Evolutionary conservation across 2,113 vertebrate species (phyloP), one percentile per base, ranked within the genome.

Genomic region (Oncorhynchus masou): DNA sequence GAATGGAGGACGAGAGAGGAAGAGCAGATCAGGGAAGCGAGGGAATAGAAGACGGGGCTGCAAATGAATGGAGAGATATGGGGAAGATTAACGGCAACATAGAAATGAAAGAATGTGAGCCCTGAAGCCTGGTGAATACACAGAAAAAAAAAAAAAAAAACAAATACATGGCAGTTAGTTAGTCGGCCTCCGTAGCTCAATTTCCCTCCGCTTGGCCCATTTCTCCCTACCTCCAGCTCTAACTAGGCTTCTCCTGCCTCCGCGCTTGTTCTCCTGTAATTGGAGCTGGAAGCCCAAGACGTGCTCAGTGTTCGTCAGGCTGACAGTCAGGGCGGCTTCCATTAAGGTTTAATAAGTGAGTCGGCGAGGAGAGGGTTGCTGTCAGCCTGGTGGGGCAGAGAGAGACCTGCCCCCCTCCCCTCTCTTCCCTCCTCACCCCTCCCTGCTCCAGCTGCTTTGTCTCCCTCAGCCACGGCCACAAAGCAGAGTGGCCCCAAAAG

Each of bases 311-410:
- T 81, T 76, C 79, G 49, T 87, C 86, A 74, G 77, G 68, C 80
- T 86, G 90, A 86, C 88, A 86, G 86, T 79, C 83, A 78, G 79
- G 77, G 78, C 81, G 84, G 83, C 91, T 89, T 88, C 87, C 84
- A 90, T 92, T 90, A 91, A 80, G 84, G 82, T 89, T 91, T 90
- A 89, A 90, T 88, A 88, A 89, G 88, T 78, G 80, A 86, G 82
- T 64, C 51, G 16, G 16, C 51, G 3, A 54, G 4, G 51, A 19
- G 12, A 54, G 51, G 51, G 16, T 54, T 54, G 51, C 15, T 54
- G 51, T 54, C 51, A 54, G 51, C 51, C 24, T 75, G 82, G 78
- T 77, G 79, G 83, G 78, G 73, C 74, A 75, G 81, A 7, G 77
- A 45, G 39, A 82, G 64, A 22, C 60, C 67, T 71, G 20, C 64